Evolutionary conservation across 2,888 invertebrate species (phyloP), one percentile per base, ranked within the genome.

Genomic region (Himalopsyche anomala): DNA sequence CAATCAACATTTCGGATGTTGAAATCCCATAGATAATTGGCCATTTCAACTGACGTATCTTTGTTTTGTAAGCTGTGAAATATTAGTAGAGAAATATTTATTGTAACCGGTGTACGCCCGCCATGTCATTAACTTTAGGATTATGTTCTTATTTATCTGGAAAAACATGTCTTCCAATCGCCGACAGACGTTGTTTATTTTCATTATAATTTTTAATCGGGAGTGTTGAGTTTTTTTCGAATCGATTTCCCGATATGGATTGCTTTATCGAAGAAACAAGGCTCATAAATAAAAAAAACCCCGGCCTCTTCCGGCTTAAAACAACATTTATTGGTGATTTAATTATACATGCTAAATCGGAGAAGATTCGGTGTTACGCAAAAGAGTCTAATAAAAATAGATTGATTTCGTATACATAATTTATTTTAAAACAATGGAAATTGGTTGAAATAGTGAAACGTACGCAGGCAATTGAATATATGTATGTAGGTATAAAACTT

Each of bases 21-120:
- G 19, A 36, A 79, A 80, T 81, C 82, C 85, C 80, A 81, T 86
- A 87, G 84, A 86, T 86, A 86, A 87, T 87, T 87, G 87, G 87
- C 81, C 36, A 82, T 69, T 74, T 15, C 51, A 54, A 83, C 56
- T 81, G 56, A 54, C 69, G 69, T 80, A 84, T 84, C 56, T 87
- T 82, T 80, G 81, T 87, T 87, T 84, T 82, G 83, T 86, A 83
- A 80, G 82, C 84, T 28, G 82, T 85, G 84, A 87, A 83, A 83
- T 87, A 87, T 87, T 80, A 74, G 84, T 84, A 83, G 83, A 36
- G 86, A 87, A 86, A 85, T 85, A 85, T 86, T 87, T 87, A 87
- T 86, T 86, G 80, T 42, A 82, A 83, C 87, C 86, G 83, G 86
- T 87, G 80, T 54, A 84, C 80, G 81, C 83, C 83, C 83, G 87